Evolutionary conservation across 2,797 vertebrate genomes (phyloP).

Genomic region (Spondyliosoma cantharus): DNA sequence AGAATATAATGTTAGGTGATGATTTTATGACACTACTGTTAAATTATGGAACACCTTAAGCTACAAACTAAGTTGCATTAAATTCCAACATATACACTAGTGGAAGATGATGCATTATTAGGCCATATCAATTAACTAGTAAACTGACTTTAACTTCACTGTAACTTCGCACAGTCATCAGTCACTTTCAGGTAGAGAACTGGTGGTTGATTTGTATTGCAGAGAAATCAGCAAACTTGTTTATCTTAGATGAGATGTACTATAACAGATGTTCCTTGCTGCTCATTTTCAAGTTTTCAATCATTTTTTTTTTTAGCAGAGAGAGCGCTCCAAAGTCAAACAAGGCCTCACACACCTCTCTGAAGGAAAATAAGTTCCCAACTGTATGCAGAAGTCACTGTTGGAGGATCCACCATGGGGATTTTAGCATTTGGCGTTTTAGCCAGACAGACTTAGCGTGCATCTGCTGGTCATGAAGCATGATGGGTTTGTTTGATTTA

Average conservation of each 20-base stretch:
- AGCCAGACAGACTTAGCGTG: too few relatives aligned
- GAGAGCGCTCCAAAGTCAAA: background rate
- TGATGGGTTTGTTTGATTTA: background rate
- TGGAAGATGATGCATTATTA: background rate
- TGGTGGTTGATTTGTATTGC: too few relatives aligned
- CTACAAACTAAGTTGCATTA: background rate
- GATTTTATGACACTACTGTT: background rate
- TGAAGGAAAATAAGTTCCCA: background rate
- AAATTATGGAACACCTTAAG: background rate
- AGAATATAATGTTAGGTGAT: background rate
- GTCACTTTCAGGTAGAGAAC: too few relatives aligned
- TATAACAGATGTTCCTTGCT: background rate
- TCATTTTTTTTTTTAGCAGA: background rate
- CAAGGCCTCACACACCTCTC: background rate
- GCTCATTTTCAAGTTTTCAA: background rate
- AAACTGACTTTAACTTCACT: too few relatives aligned
- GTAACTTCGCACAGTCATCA: too few relatives aligned
- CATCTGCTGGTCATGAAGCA: background rate
- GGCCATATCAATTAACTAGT: too few relatives aligned
- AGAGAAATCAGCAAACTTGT: too few relatives aligned
- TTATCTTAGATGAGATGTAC: too few relatives aligned
- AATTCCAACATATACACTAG: background rate
- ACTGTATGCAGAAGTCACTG: background rate
- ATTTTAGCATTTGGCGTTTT: background rate
- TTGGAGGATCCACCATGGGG: background rate